Evolutionary conservation across 2,113 vertebrate genomes (phyloP), one percentile per base, ranked within the genome.

Genomic region (Corythaeola cristata): DNA sequence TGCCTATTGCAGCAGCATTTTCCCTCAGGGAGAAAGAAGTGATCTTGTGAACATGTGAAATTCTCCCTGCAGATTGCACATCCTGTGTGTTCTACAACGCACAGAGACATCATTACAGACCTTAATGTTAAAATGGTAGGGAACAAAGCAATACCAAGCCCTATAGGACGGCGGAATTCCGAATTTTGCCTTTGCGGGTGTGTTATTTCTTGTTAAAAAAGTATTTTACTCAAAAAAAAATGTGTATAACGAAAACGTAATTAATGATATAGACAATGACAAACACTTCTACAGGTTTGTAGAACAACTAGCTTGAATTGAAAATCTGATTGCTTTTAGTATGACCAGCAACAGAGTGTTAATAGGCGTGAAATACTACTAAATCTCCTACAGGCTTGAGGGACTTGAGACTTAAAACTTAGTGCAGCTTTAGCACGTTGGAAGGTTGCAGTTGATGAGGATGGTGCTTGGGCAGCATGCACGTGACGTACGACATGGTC

Each of bases 401-500:
- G 21, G 12, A 75, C 44, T 33, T 44, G 23, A 69, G 30, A 50
- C 18, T 55, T 77, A 59, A 76, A 71, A 50, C 17, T 28, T 52
- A 19, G 10, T 21, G 39, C 8, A 50, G 26, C 22, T 94, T 87
- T 35, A 85, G 21, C 52, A 32, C 7, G 3, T 19, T 11, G 15
- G 20, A 88, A 88, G 49, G 19, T 14, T 89, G 69, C 24, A 93
- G 32, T 28, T 78, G 39, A 39, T 90, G 55, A 86, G 52, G 45
- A 33, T 82, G 66, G 73, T 21, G 27, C 71, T 68, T 32, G 39
- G 64, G 33, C 47, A 66, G 41, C 27, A 4, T 64, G 93, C 97
- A 96, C 97, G 96, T 98, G 97, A 93, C 75, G 24, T 23, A 78
- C 94, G 96, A 93, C 96, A 85, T 95, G 96, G 60, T 75, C 93